Evolutionary conservation across 2,797 vertebrate genomes (phyloP).

Genomic region (Spheniscus humboldti): DNA sequence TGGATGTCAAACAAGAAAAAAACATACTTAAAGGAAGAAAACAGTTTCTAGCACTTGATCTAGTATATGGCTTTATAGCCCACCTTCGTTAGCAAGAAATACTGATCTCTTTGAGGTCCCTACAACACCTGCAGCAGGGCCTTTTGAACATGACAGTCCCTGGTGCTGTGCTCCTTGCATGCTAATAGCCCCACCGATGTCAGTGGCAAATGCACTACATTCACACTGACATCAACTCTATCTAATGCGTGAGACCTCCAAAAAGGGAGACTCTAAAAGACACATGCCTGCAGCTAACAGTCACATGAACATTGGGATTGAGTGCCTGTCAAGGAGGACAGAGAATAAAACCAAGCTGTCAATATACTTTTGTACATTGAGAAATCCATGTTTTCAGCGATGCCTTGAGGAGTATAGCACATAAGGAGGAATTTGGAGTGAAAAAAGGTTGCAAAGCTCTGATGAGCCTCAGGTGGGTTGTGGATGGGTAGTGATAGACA

Average conservation of each 20-base stretch:
- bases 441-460: neutral
- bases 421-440: neutral
- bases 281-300: neutral
- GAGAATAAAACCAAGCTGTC: neutral
- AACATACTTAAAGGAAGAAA: neutral
- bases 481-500: neutral
- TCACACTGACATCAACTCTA: neutral
- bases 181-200: neutral
- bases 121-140: neutral
- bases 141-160: neutral
- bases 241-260: neutral
- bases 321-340: neutral
- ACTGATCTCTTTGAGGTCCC: neutral
- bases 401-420: neutral
- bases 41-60: neutral
- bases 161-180: neutral
- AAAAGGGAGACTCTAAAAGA: neutral
- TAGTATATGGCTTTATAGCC: neutral
- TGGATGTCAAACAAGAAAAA: neutral
- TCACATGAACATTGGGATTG: fast-evolving
- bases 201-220: fast-evolving
- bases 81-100: neutral
- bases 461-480: neutral
- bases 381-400: neutral
- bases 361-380: neutral